Evolutionary conservation across 2,888 invertebrate genomes (phyloP).

Genomic region (Phlogophora meticulosa): DNA sequence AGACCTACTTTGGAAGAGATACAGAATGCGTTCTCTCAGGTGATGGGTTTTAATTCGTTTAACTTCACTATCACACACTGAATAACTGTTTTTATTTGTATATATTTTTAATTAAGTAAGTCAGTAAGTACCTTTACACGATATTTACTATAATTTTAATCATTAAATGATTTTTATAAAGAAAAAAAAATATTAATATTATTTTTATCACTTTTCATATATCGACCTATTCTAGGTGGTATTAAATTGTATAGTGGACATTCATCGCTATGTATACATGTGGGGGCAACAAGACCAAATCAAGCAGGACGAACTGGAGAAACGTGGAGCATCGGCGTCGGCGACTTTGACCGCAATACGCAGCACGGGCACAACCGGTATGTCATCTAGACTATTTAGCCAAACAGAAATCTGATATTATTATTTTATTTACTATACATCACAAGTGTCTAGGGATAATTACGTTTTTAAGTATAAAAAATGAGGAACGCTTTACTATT

Average conservation of each 20-base stretch:
- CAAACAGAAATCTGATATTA: background rate
- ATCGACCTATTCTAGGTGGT: slow-evolving; percentile 77
- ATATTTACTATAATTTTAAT: too few relatives aligned
- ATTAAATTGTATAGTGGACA: slow-evolving; percentile 93
- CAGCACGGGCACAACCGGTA: slow-evolving; percentile 76
- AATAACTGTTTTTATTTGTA: background rate
- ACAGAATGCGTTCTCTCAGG: slow-evolving; percentile 92
- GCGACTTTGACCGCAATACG: slow-evolving; percentile 59
- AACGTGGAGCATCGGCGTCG: slow-evolving; percentile 55
- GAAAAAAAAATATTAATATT: background rate
- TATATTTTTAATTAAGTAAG: too few relatives aligned
- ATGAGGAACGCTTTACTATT: too few relatives aligned
- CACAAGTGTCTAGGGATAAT: too few relatives aligned
- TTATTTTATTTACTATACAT: background rate
- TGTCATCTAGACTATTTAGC: slow-evolving; percentile 13
- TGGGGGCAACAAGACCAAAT: slow-evolving; percentile 94
- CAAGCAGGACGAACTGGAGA: slow-evolving; percentile 73
- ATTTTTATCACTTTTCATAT: background rate
- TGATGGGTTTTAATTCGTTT: slow-evolving; percentile 40
- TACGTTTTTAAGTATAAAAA: too few relatives aligned
- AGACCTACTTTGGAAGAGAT: slow-evolving; percentile 93
- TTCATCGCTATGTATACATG: slow-evolving; percentile 93
- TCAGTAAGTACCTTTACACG: too few relatives aligned
- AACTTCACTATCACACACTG: background rate
- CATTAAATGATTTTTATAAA: too few relatives aligned